phyloP scores from a whole-genome alignment of 2,888 invertebrate species.

The Microplitis manilae region DNA sequence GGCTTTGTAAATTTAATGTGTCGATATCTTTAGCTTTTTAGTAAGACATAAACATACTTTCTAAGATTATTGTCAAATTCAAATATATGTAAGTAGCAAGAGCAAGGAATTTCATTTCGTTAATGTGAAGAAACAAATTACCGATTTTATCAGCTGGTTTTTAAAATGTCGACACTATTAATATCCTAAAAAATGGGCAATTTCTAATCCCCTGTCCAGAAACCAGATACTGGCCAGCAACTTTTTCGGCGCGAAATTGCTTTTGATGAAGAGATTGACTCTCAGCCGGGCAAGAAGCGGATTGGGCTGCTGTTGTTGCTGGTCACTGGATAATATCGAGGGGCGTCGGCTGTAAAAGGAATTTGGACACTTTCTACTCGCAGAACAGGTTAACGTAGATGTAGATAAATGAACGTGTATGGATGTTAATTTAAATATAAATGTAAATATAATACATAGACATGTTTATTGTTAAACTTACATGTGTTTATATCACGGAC shows the following conservation, averaged over 20 bases:
- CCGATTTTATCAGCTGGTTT: background rate
- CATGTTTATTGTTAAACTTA: conserved; percentile 2
- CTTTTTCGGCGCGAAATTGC: conserved; percentile 45
- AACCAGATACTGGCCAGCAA: background rate
- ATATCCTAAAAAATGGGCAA: background rate
- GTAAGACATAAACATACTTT: background rate
- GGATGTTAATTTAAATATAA: too few relatives aligned
- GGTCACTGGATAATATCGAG: conserved; percentile 5
- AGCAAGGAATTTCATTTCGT: background rate
- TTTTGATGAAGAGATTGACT: conserved; percentile 38
- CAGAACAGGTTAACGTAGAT: conserved; percentile 41
- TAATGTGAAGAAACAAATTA: background rate
- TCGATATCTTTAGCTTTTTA: background rate
- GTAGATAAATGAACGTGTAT: background rate
- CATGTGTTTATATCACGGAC: background rate
- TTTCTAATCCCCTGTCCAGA: conserved; percentile 6
- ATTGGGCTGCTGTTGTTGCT: conserved; percentile 14
- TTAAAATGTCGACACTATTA: background rate
- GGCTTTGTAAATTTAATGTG: background rate
- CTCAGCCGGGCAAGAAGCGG: conserved; percentile 35
- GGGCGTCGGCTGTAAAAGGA: conserved; percentile 52
- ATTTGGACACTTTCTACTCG: conserved; percentile 67
- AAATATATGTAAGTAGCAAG: background rate
- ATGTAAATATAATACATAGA: too few relatives aligned
- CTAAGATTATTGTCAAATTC: background rate